Conservation (phyloP, 1,140 invertebrate genomes). For the Gryon sp. region DNA sequence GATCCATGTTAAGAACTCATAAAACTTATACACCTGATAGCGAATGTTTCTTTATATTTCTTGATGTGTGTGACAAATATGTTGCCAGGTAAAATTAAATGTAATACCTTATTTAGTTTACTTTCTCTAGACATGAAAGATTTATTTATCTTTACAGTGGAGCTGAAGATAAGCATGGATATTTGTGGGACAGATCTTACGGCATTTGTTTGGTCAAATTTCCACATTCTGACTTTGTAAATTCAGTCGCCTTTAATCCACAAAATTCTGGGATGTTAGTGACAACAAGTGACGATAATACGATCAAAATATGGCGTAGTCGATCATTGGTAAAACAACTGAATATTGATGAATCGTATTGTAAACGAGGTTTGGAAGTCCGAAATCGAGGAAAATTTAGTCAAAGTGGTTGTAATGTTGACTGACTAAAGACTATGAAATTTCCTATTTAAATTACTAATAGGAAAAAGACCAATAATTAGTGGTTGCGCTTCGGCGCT, state of each 20-base stretch:
- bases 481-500: too few species aligned
- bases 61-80: conserved; percentile 92
- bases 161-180: conserved; percentile 91
- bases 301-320: conserved; percentile 87
- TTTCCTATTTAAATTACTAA: conserved; percentile 74
- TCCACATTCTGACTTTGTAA: conserved; percentile 90
- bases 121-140: too few species aligned
- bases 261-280: conserved; percentile 90
- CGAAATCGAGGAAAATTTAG: conserved; percentile 72
- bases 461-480: too few species aligned
- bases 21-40: conserved; percentile 93
- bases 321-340: conserved; percentile 77
- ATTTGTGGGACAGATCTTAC: conserved; percentile 93
- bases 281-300: conserved; percentile 92
- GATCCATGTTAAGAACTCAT: conserved; percentile 90
- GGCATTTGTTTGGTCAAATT: conserved; percentile 88
- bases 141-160: conserved; percentile 82
- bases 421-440: conserved; percentile 77
- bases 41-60: conserved; percentile 94
- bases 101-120: too few species aligned
- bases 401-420: conserved; percentile 72
- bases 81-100: conserved; percentile 92
- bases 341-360: conserved; percentile 70
- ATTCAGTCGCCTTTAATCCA: conserved; percentile 93
- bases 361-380: conserved; percentile 74